Base-by-base conservation (phyloP, 2,113 vertebrate genomes). In the Tupaia tana region DNA sequence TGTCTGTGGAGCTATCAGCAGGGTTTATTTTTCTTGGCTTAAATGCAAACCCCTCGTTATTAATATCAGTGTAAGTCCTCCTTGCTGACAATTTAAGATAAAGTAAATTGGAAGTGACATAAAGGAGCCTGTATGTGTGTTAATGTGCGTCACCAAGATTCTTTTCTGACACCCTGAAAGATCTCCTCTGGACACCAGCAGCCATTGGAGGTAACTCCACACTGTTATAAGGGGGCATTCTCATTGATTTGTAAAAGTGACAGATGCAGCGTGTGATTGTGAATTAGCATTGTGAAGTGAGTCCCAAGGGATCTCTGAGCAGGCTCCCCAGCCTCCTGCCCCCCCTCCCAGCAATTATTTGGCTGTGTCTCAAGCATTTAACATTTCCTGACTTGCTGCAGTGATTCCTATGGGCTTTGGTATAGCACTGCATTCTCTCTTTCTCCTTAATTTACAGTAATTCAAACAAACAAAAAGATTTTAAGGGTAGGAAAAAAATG, bases 81-180 rank as follows among this genome's bases (percentile, higher is more conserved):
- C 96, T 98, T 97, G 98, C 98, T 98, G 98, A 98, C 98, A 98
- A 98, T 98, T 98, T 98, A 98, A 98, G 96, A 97, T 98, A 98
- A 98, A 98, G 96, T 97, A 98, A 98, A 99, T 98, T 98, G 96
- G 84, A 98, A 98, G 95, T 98, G 98, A 98, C 98, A 98, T 97
- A 97, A 98, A 98, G 96, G 97, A 98, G 97, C 9, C 22, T 10
- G 0, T 97, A 97, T 98, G 98, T 98, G 97, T 98, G 98, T 98
- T 98, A 98, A 98, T 98, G 96, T 98, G 96, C 86, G 0, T 98
- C 98, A 98, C 97, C 10, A 1, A 97, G 95, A 96, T 98, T 98
- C 97, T 98, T 98, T 98, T 95, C 95, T 98, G 98, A 98, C 97
- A 98, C 97, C 97, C 96, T 97, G 97, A 98, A 98, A 98, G 95